phyloP scores from a whole-genome alignment of 2,888 invertebrate species.

The Metellina segmentata region DNA sequence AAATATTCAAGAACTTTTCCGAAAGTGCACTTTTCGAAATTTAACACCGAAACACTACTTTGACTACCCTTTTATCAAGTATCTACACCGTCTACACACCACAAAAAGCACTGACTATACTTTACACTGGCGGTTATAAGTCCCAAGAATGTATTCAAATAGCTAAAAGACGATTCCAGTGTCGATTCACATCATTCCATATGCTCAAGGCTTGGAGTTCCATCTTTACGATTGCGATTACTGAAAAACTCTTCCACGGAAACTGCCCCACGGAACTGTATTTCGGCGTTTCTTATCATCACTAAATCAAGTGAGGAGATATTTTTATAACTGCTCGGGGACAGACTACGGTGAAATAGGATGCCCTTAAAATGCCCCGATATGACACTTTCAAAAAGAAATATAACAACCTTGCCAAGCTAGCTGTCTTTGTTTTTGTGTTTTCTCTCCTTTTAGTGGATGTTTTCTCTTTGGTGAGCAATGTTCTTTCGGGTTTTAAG shows the following conservation, averaged over 20 bases:
- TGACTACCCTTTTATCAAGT: too few species aligned
- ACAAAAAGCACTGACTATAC: too few species aligned
- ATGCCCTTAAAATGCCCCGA: slow-evolving; percentile 2
- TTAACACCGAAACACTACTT: too few species aligned
- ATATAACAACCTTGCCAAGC: neutral
- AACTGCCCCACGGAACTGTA: neutral
- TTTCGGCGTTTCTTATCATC: neutral
- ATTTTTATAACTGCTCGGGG: slow-evolving; percentile 33
- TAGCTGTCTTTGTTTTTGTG: neutral
- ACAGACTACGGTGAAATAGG: neutral
- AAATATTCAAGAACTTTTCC: too few species aligned
- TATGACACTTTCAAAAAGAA: slow-evolving; percentile 17
- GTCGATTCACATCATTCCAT: neutral
- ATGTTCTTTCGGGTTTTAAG: neutral
- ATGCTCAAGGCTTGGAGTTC: neutral
- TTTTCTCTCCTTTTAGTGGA: neutral
- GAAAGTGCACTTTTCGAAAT: too few species aligned
- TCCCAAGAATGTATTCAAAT: neutral
- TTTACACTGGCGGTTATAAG: neutral
- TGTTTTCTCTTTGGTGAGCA: neutral
- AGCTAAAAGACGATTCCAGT: neutral
- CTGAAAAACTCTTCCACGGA: neutral
- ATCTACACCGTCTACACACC: too few species aligned
- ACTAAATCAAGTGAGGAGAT: slow-evolving; percentile 31
- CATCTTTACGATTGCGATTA: neutral